phyloP scores from a whole-genome alignment of 2,888 invertebrate genomes.

The Spodoptera littoralis region DNA sequence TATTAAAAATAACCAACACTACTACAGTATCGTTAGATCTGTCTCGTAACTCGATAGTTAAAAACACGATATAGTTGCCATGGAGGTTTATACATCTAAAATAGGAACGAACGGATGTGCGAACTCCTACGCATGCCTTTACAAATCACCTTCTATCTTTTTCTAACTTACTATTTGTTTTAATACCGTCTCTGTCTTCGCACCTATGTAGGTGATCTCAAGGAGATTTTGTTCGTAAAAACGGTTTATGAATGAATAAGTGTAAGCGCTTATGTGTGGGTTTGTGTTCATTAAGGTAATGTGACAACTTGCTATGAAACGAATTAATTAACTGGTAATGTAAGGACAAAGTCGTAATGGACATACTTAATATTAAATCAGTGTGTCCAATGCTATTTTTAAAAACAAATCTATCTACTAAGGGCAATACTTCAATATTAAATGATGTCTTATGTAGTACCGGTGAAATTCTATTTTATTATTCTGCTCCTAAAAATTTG shows the following conservation, averaged over 20 bases:
- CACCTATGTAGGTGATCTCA: constrained; percentile 68
- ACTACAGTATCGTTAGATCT: constrained; percentile 32
- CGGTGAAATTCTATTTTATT: too few species aligned
- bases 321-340: constrained; percentile 22
- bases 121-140: constrained; percentile 61
- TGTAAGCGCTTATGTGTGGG: constrained; percentile 36
- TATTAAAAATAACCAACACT: constrained; percentile 39
- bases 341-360: background rate
- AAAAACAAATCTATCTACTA: too few species aligned
- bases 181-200: constrained; percentile 52
- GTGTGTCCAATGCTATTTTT: too few species aligned
- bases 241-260: constrained; percentile 66
- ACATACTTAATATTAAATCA: background rate
- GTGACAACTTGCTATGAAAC: constrained; percentile 27
- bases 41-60: constrained; percentile 40
- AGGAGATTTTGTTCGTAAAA: constrained; percentile 72
- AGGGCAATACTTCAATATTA: too few species aligned
- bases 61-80: constrained; percentile 58
- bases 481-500: too few species aligned
- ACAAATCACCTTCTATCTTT: constrained; percentile 53
- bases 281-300: constrained; percentile 24
- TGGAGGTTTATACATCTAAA: constrained; percentile 63
- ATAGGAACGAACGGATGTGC: constrained; percentile 70
- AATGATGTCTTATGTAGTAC: too few species aligned
- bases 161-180: constrained; percentile 31